Evolutionary conservation across 2,113 vertebrate genomes (phyloP).

Genomic region (Xenus cinereus): DNA sequence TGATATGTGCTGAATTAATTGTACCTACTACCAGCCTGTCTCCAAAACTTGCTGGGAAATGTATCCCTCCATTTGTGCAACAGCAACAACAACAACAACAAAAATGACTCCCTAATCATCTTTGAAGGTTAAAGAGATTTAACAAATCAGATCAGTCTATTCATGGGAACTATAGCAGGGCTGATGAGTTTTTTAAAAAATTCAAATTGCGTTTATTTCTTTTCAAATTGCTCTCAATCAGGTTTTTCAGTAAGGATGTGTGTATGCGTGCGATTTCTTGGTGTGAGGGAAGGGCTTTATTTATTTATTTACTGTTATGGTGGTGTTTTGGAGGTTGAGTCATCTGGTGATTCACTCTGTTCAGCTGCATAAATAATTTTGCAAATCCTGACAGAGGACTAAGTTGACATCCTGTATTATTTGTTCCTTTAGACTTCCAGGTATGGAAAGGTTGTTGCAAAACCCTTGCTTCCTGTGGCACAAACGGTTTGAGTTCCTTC

Average conservation of each 20-base stretch:
- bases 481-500: background rate
- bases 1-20: slow-evolving; percentile 58
- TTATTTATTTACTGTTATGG: slow-evolving; percentile 39
- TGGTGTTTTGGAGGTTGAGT: slow-evolving; percentile 47
- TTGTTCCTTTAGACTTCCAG: background rate
- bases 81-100: slow-evolving; percentile 35
- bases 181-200: slow-evolving; percentile 39
- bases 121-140: slow-evolving; percentile 52
- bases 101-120: slow-evolving; percentile 40
- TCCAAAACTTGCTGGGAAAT: slow-evolving; percentile 45
- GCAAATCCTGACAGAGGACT: background rate
- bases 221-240: slow-evolving; percentile 47
- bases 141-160: slow-evolving; percentile 45
- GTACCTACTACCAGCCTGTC: slow-evolving; percentile 37
- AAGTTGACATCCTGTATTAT: background rate
- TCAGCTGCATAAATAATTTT: slow-evolving; percentile 35
- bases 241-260: slow-evolving; percentile 34
- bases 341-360: slow-evolving; percentile 55
- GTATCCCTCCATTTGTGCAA: slow-evolving; percentile 13
- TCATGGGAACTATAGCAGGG: slow-evolving; percentile 27
- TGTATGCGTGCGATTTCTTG: background rate
- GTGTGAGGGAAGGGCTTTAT: slow-evolving; percentile 23
- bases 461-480: background rate
- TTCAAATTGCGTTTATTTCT: slow-evolving; percentile 49
- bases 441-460: background rate